Base-by-base conservation (phyloP, 2,797 vertebrate species). In the Typhlichthys subterraneus region DNA sequence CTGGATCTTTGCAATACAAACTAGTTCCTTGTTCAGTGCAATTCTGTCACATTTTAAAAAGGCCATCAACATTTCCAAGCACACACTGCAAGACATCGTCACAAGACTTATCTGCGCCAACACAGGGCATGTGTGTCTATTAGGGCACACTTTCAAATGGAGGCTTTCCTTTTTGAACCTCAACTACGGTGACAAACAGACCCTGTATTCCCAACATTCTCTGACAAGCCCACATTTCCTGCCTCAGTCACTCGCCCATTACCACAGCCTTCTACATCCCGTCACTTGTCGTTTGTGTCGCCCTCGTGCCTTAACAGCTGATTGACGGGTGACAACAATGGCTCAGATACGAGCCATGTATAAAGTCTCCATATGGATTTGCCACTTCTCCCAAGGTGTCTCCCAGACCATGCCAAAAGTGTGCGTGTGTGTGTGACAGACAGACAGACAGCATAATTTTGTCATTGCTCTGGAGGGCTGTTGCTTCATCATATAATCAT, bases 361-460 rank as follows among this genome's bases (percentile, higher is more conserved):
- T 19, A 63, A 48, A 8, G 0, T 45, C 53, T 71, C 60, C 63
- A 60, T 58, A 51, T 68, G 65, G 54, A 54, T 5, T 60, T 52
- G 31, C 31, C 7, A 33, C 3, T 33, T 33, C 31, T 33, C 31
- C 31, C 31, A 33, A 33, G 19, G 19, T 33, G 1, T 33, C 31
- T 33, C 31, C 31, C 7, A 33, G 4, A 33, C 46, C 0, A 6
- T 17, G 31, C 53, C 23, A 12, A 2, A 45, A 14, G 19, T 61
- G 56, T 70, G 42, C 68, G 69, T 63, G 7, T 7, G 7, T 33
- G 57, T 65, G 63, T 3, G 56, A 52, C 15, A 49, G 52, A 33
- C 17, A 33, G 31, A 6, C 46, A 3, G 67, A 63, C 52, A 70
- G 63, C 55, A 59, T 65, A 19, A 5, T 38, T 38, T 2, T 59